A percentile compares a stretch with the other conserved stretches of the same genome.
Evolutionary conservation across 1,140 invertebrate species (phyloP).

Genomic region (Harpegnathos saltator): DNA sequence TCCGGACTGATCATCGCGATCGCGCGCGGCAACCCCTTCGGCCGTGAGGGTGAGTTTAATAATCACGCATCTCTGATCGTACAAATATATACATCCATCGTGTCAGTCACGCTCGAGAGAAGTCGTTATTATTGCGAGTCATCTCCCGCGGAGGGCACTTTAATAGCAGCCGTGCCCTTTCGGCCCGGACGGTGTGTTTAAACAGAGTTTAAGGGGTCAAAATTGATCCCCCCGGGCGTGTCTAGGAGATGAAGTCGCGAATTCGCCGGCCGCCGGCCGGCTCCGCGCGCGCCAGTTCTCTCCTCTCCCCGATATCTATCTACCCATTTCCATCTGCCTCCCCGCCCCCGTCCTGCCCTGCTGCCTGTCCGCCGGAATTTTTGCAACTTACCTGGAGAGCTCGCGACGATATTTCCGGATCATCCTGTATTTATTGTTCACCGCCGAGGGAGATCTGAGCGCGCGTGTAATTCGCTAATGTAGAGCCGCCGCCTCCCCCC

Average conservation of each 20-base stretch:
- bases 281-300: neutral
- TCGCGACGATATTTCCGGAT: conserved; percentile 40
- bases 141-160: neutral
- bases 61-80: no score
- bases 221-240: neutral
- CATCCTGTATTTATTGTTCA: conserved; percentile 35
- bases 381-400: neutral
- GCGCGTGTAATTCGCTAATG: conserved; percentile 81
- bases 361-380: neutral
- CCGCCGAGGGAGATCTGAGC: conserved; percentile 2
- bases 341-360: neutral
- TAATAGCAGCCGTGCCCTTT: neutral
- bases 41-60: no score
- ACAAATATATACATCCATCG: neutral
- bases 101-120: neutral
- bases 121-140: neutral
- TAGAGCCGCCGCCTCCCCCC: conserved; percentile 74
- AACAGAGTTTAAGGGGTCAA: neutral
- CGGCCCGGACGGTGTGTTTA: neutral
- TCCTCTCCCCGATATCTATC: neutral
- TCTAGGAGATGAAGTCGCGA: neutral
- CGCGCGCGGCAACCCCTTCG: no score
- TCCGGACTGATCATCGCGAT: no score
- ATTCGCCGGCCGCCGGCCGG: neutral
- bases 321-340: neutral